Conservation (phyloP, 2,797 vertebrate species). For the Betta splendens region DNA sequence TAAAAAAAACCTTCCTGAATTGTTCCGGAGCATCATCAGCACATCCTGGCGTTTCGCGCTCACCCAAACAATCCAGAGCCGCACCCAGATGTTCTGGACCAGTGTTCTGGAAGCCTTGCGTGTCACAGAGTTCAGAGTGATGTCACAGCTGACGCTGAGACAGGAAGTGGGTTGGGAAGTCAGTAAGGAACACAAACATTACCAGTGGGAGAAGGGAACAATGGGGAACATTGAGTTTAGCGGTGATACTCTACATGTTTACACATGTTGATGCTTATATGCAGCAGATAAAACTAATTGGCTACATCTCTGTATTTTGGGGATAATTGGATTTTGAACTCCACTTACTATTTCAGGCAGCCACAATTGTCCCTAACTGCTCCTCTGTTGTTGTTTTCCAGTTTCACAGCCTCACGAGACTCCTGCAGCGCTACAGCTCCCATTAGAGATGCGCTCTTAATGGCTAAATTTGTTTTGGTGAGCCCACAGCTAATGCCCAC, state of each 20-base stretch:
- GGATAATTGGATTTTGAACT: conserved; percentile 20
- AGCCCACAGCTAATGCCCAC: conserved; percentile 11
- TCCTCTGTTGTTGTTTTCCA: conserved; percentile 9
- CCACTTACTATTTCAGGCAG: conserved; percentile 18
- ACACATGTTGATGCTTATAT: conserved; percentile 2
- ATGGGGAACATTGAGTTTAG: conserved; percentile 46
- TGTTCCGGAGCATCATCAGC: conserved; percentile 11
- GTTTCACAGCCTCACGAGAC: conserved; percentile 3
- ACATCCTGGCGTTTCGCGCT: conserved; percentile 9
- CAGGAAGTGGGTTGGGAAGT: conserved; percentile 73
- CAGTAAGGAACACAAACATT: conserved; percentile 60
- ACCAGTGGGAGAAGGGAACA: conserved; percentile 51
- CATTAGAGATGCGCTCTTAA: conserved; percentile 42
- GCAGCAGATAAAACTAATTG: not conserved
- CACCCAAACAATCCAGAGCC: conserved; percentile 16
- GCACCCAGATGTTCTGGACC: conserved; percentile 1
- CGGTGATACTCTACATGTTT: conserved; percentile 16
- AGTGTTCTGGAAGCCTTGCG: conserved; percentile 20
- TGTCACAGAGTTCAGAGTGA: conserved; percentile 25
- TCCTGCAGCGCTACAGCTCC: conserved; percentile 4
- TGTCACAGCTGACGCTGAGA: conserved; percentile 47
- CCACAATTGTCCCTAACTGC: not conserved
- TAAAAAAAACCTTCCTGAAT: not conserved
- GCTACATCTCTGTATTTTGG: not conserved
- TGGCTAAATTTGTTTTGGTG: conserved; percentile 29